Percentiles rank a stretch among this genome's conserved stretches.
Evolutionary conservation across 2,797 vertebrate species (phyloP).

Genomic region (Molossus molossus): DNA sequence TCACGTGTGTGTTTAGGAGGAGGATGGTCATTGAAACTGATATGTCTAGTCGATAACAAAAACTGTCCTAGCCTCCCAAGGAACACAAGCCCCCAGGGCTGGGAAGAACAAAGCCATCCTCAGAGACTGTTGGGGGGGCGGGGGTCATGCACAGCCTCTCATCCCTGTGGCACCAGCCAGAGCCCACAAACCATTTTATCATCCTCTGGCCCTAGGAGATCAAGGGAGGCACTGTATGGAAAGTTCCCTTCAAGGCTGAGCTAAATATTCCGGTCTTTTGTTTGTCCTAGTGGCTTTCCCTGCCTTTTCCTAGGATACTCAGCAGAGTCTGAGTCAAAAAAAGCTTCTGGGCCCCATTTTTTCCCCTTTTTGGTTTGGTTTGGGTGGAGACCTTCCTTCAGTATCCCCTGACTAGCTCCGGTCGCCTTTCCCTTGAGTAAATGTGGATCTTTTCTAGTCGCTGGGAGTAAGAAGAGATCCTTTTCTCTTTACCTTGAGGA

Average conservation of each 20-base stretch:
- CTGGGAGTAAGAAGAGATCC: background rate
- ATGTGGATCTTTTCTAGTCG: background rate
- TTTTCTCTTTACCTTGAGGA: background rate
- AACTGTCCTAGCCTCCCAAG: conserved; percentile 89
- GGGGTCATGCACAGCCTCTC: conserved; percentile 85
- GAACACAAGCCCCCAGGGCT: conserved; percentile 88
- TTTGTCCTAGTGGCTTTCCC: conserved; percentile 46
- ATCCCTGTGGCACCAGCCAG: conserved; percentile 90
- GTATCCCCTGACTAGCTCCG: background rate
- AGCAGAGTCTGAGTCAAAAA: background rate
- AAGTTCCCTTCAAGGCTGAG: conserved; percentile 84
- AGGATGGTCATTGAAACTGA: conserved; percentile 90
- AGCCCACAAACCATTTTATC: conserved; percentile 90
- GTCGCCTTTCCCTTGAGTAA: background rate
- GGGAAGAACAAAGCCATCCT: conserved; percentile 90
- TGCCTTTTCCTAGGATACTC: background rate
- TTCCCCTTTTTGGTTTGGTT: background rate
- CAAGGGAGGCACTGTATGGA: conserved; percentile 88
- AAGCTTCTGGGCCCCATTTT: background rate
- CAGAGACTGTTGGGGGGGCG: conserved; percentile 83
- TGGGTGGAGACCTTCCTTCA: background rate
- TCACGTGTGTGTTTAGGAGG: conserved; percentile 73
- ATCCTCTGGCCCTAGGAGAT: conserved; percentile 85
- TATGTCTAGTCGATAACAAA: conserved; percentile 90
- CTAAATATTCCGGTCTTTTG: conserved; percentile 82